Percentiles rank a stretch among this genome's conserved stretches.
Evolutionary conservation across 2,113 vertebrate genomes (phyloP).

Genomic region (Burhinus oedicnemus): DNA sequence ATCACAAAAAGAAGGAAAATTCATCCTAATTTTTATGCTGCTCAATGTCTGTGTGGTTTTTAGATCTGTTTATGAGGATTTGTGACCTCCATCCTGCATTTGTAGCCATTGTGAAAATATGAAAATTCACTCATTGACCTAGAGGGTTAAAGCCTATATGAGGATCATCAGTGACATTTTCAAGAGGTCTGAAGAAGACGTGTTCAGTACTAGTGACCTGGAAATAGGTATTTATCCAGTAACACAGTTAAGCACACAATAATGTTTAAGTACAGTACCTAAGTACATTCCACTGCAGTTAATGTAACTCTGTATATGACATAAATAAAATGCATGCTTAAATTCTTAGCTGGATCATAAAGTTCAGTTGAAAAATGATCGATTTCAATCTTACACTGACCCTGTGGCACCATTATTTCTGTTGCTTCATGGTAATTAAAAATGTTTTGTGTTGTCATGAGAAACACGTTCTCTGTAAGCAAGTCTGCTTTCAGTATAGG

Average conservation of each 20-base stretch:
- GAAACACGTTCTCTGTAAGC: fast-evolving
- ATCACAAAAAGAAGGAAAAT: neutral
- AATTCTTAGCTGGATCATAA: neutral
- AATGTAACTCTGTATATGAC: neutral
- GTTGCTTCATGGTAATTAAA: neutral
- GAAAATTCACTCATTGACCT: neutral
- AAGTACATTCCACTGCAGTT: neutral
- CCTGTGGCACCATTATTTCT: fast-evolving
- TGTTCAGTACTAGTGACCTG: neutral
- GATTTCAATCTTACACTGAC: neutral
- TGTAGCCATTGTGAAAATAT: neutral
- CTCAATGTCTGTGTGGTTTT: neutral
- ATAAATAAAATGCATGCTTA: neutral
- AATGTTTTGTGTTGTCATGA: neutral
- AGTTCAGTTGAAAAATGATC: neutral
- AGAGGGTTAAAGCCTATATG: neutral
- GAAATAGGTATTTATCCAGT: neutral
- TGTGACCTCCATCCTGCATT: neutral
- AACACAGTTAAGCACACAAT: neutral
- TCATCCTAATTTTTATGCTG: neutral
- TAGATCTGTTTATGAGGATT: neutral
- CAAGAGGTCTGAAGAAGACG: neutral
- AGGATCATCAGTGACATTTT: neutral
- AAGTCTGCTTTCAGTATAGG: neutral
- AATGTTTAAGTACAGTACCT: neutral